Base-by-base conservation (phyloP, 1,140 invertebrate genomes). In the Asbolus verrucosus region DNA sequence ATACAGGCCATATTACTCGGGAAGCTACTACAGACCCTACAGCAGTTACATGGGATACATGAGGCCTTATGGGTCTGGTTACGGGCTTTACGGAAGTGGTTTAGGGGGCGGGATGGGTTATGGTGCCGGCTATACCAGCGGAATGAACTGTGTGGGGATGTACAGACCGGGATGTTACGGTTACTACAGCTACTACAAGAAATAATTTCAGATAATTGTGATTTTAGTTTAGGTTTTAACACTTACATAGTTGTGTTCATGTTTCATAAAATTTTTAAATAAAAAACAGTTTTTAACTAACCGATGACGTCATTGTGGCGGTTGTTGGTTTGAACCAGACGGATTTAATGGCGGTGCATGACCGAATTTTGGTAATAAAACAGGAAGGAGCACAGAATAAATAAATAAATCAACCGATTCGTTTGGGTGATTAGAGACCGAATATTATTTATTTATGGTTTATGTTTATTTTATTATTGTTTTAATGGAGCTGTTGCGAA, bases 11-110 rank as follows among this genome's bases (percentile, higher is more conserved):
- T 21, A 63, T 4, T 43, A 21, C 27, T 36, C 9, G 14, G 31
- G 21, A n/a, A 27, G 46, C 21, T 13, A 6, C 6, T 54, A 24
- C 46, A 54, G 46, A 21, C 46, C 46, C n/a, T 54, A 33, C 27
- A 50, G 27, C 19, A 31, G 16, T 3, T 65, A 69, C 30, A 65
- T 60, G 18, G 27, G 67, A n/a, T 69, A 69, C 18, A 31, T n/a
- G n/a, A n/a, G n/a, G n/a, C n/a, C n/a, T n/a, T n/a, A n/a, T n/a
- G n/a, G 67, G 9, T 33, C 50, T 2, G 38, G 67, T 1, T 46
- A 46, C 3, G 50, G 50, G 4, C 18, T 13, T 4, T 71, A 67
- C 46, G 67, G 67, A 13, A 41, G 33, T 19, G 54, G 43, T 54
- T n/a, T 6, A 33, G 0, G 43, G 50, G 9, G 43, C 38, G 0